phyloP scores from a whole-genome alignment of 2,888 invertebrate species.

The Cosmia pyralina region DNA sequence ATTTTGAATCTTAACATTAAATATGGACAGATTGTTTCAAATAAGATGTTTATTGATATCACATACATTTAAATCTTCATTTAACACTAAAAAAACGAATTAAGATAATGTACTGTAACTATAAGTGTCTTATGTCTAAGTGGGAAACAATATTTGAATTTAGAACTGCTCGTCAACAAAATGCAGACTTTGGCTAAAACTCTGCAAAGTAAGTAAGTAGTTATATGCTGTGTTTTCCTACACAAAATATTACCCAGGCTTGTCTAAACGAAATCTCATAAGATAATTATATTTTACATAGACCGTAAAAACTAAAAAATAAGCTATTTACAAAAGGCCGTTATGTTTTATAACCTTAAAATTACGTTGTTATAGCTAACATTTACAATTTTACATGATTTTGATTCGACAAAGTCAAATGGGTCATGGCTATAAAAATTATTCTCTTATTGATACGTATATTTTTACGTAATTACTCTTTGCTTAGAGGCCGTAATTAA shows the following conservation, averaged over 20 bases:
- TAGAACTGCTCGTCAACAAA: constrained; percentile 30
- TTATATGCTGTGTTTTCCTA: constrained; percentile 21
- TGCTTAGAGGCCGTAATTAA: constrained; percentile 52
- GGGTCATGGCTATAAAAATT: constrained; percentile 60
- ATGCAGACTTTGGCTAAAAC: constrained; percentile 42
- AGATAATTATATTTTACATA: constrained; percentile 62
- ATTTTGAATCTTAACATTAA: constrained; percentile 67
- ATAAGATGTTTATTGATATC: constrained; percentile 81
- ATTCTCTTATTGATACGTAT: constrained; percentile 56
- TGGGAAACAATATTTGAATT: constrained; percentile 53
- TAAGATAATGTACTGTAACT: constrained; percentile 50
- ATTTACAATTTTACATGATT: constrained; percentile 85
- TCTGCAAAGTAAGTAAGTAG: constrained; percentile 35
- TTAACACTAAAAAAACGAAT: constrained; percentile 69
- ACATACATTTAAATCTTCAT: constrained; percentile 75
- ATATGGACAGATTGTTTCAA: constrained; percentile 84
- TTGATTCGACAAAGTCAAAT: constrained; percentile 68
- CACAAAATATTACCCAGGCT: constrained; percentile 31
- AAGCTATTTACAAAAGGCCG: constrained; percentile 88
- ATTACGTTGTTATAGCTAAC: constrained; percentile 78
- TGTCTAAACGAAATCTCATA: constrained; percentile 55
- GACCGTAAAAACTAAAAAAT: constrained; percentile 73
- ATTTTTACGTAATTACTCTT: constrained; percentile 59
- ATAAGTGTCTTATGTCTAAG: constrained; percentile 51
- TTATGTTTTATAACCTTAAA: constrained; percentile 72